phyloP scores from a whole-genome alignment of 92 coral and sea anemone genomes.

The Heteractis magnifica region DNA sequence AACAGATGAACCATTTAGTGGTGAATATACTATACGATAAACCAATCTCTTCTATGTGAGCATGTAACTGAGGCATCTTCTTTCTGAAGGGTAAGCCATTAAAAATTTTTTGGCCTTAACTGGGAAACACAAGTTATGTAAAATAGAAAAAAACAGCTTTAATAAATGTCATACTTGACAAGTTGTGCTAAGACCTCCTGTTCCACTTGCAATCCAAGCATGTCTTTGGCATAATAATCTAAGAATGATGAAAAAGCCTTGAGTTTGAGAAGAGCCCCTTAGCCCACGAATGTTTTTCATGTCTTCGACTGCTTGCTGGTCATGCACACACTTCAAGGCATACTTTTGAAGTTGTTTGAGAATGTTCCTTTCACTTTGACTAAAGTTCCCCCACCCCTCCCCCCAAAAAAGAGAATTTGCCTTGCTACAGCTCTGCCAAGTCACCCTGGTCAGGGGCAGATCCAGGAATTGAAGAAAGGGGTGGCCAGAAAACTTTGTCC shows the following conservation, averaged over 20 bases:
- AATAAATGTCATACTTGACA: slow-evolving; percentile 55
- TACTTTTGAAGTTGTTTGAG: too few relatives aligned
- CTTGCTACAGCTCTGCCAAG: too few relatives aligned
- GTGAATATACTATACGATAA: slow-evolving; percentile 75
- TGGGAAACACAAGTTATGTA: neutral
- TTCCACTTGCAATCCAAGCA: slow-evolving; percentile 88
- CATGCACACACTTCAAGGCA: too few relatives aligned
- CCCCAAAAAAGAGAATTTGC: too few relatives aligned
- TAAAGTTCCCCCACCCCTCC: too few relatives aligned
- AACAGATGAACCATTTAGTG: slow-evolving; percentile 98
- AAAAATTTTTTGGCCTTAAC: neutral
- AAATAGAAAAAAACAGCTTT: neutral
- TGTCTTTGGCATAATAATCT: slow-evolving; percentile 90
- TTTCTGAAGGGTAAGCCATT: slow-evolving; percentile 39
- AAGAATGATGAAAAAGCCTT: neutral
- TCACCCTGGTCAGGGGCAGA: too few relatives aligned
- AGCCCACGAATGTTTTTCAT: too few relatives aligned
- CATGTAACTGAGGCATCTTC: slow-evolving; percentile 77
- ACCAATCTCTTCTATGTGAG: slow-evolving; percentile 76
- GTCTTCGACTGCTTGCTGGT: too few relatives aligned
- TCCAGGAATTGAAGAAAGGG: too few relatives aligned
- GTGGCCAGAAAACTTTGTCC: too few relatives aligned
- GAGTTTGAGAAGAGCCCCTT: too few relatives aligned
- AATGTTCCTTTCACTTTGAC: too few relatives aligned
- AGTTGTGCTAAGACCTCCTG: slow-evolving; percentile 85